A percentile compares a stretch with the other conserved stretches of the same genome.
These are phyloP conservation scores for Myathropa florea DNA, from an alignment of 2,888 invertebrate genomes.

Conservation along the genomic window DNA sequence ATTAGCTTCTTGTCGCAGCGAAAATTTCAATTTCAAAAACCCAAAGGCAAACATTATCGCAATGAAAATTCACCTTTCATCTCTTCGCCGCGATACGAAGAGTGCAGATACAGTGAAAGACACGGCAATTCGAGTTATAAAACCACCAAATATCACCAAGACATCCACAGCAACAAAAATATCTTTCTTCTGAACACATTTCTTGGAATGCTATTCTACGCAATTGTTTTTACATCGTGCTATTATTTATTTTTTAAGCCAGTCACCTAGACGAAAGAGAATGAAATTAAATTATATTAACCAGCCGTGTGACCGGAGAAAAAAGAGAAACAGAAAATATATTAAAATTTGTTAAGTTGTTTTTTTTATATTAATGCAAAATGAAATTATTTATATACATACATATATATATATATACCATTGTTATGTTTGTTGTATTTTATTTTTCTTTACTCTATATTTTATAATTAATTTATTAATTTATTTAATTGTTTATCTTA, in stretches of 20 bases:
- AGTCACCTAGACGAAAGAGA: slow-evolving; percentile 72
- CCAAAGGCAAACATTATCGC: not conserved
- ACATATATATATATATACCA: not conserved
- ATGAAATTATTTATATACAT: slow-evolving; percentile 50
- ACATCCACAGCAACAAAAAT: slow-evolving; percentile 16
- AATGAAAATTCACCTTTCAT: not conserved
- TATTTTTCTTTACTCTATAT: slow-evolving; percentile 39
- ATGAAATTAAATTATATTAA: slow-evolving; percentile 58
- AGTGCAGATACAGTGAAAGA: slow-evolving; percentile 4
- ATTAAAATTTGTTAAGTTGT: slow-evolving; percentile 33
- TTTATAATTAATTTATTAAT: slow-evolving; percentile 61
- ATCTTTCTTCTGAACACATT: slow-evolving; percentile 67
- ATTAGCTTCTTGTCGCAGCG: slow-evolving; percentile 41
- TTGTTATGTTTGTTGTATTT: slow-evolving; percentile 63
- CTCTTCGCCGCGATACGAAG: not conserved
- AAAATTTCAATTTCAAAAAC: slow-evolving; percentile 20
- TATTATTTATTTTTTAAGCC: slow-evolving; percentile 70
- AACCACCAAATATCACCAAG: slow-evolving; percentile 3
- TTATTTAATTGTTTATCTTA: slow-evolving; percentile 56
- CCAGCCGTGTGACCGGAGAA: slow-evolving; percentile 46
- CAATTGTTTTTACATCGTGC: slow-evolving; percentile 77
- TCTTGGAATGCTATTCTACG: slow-evolving; percentile 72
- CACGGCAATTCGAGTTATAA: slow-evolving; percentile 2
- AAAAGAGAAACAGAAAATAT: slow-evolving; percentile 10
- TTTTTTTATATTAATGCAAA: slow-evolving; percentile 13